Evolutionary conservation across 2,113 vertebrate species (phyloP).

Genomic region (Syngnathus scovelli): DNA sequence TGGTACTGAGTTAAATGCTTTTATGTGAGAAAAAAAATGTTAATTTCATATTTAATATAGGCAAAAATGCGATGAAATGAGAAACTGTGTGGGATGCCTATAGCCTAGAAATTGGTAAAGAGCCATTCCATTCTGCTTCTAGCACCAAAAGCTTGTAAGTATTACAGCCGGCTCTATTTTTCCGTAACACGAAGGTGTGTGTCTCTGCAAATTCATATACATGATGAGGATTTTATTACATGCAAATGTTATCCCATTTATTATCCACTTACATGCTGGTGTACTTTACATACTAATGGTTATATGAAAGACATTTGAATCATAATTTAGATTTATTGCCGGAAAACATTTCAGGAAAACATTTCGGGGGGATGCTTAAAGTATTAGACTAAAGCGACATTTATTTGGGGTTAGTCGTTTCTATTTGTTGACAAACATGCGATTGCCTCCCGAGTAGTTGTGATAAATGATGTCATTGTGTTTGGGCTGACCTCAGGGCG

Average conservation of each 20-base stretch:
- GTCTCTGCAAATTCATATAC: slow-evolving; percentile 32
- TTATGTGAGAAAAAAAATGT: slow-evolving; percentile 37
- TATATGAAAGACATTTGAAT: slow-evolving; percentile 40
- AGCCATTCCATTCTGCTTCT: slow-evolving; percentile 63
- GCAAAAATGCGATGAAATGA: slow-evolving; percentile 59
- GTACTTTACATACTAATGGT: slow-evolving; percentile 23
- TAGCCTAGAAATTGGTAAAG: slow-evolving; percentile 68
- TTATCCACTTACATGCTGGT: slow-evolving; percentile 28
- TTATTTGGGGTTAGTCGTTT: slow-evolving; percentile 47
- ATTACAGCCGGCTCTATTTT: slow-evolving; percentile 55
- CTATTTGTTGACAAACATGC: slow-evolving; percentile 39
- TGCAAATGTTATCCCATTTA: slow-evolving; percentile 19
- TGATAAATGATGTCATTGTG: slow-evolving; percentile 70
- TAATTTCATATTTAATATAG: slow-evolving; percentile 59
- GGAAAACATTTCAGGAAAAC: slow-evolving; percentile 34
- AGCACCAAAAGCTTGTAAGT: slow-evolving; percentile 60
- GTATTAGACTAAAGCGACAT: slow-evolving; percentile 13
- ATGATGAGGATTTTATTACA: slow-evolving; percentile 39
- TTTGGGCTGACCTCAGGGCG: slow-evolving; percentile 60
- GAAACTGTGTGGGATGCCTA: slow-evolving; percentile 62
- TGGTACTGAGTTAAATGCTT: slow-evolving; percentile 34
- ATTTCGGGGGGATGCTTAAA: not conserved
- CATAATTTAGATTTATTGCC: slow-evolving; percentile 49
- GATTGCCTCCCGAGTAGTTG: slow-evolving; percentile 71
- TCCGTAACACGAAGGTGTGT: slow-evolving; percentile 46